Percentiles rank a stretch among this genome's conserved stretches.
phyloP scores from a whole-genome alignment of 2,113 vertebrate genomes.

The Mobula hypostoma region DNA sequence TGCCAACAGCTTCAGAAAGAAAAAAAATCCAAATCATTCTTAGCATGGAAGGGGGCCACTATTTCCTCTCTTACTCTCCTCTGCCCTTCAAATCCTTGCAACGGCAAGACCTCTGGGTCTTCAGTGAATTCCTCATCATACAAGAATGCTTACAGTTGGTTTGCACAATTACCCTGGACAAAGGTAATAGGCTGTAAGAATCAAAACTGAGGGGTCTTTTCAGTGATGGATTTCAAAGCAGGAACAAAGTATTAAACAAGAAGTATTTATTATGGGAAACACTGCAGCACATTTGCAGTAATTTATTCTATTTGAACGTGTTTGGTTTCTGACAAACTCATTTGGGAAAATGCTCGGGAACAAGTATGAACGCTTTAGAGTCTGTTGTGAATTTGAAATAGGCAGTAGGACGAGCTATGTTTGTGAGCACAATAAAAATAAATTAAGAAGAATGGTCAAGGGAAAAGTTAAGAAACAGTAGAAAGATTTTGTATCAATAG shows the following conservation, averaged over 20 bases:
- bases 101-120: not conserved
- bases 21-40: not conserved
- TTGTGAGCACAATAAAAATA: constrained; percentile 5
- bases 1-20: constrained; percentile 18
- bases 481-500: not conserved
- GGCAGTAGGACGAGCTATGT: not conserved
- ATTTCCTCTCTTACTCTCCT: not conserved
- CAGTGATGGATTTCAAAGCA: not conserved
- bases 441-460: constrained; percentile 2
- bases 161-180: not conserved
- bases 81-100: not conserved
- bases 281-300: not conserved
- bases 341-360: not conserved
- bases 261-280: not conserved
- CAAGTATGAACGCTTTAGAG: not conserved
- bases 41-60: not conserved
- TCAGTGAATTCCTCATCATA: not conserved
- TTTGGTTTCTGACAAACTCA: not conserved
- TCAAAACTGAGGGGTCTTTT: not conserved
- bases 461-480: not conserved
- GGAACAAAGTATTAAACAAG: not conserved
- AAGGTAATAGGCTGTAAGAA: not conserved
- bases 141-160: not conserved
- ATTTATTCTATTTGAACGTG: not conserved
- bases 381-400: not conserved